Percentiles rank a stretch among this genome's conserved stretches.
These are phyloP conservation scores for Cenopis cana DNA, from an alignment of 2,888 invertebrate genomes.

Conservation along the genomic window DNA sequence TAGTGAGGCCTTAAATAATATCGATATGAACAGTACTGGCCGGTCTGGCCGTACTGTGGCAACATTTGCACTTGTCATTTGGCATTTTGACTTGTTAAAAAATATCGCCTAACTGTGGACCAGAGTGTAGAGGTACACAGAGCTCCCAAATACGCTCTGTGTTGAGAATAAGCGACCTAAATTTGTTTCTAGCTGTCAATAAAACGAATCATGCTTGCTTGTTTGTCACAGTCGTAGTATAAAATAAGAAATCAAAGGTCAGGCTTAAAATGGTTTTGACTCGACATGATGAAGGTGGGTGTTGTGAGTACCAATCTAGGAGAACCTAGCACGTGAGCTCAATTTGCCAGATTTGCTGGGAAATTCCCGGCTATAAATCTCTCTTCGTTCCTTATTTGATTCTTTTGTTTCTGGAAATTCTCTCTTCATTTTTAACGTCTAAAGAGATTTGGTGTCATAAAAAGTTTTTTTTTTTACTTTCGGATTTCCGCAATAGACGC, in stretches of 20 bases:
- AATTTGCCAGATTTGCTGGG: conserved; percentile 23
- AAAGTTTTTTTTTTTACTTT: conserved; percentile 2
- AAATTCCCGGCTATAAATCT: conserved; percentile 14
- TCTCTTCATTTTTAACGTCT: background rate
- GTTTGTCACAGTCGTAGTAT: too few species aligned
- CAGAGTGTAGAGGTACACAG: too few species aligned
- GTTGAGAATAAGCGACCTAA: too few species aligned
- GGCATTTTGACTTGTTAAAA: too few species aligned
- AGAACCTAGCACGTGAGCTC: conserved; percentile 3
- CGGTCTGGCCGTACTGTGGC: too few species aligned
- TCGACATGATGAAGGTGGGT: background rate
- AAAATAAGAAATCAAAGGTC: background rate
- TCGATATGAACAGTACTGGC: too few species aligned
- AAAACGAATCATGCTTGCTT: too few species aligned
- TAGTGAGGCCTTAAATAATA: too few species aligned
- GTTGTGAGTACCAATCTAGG: background rate
- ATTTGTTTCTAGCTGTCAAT: too few species aligned
- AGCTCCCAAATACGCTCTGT: too few species aligned
- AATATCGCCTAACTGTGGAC: too few species aligned
- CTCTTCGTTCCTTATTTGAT: conserved; percentile 24
- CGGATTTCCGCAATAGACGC: background rate
- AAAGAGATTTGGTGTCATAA: conserved; percentile 13
- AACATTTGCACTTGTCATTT: too few species aligned
- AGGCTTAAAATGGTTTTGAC: background rate
- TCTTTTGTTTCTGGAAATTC: conserved; percentile 15